A percentile compares a stretch with the other conserved stretches of the same genome.
Evolutionary conservation across 2,888 invertebrate genomes (phyloP).

Genomic region (Polyommatus iphigenia): DNA sequence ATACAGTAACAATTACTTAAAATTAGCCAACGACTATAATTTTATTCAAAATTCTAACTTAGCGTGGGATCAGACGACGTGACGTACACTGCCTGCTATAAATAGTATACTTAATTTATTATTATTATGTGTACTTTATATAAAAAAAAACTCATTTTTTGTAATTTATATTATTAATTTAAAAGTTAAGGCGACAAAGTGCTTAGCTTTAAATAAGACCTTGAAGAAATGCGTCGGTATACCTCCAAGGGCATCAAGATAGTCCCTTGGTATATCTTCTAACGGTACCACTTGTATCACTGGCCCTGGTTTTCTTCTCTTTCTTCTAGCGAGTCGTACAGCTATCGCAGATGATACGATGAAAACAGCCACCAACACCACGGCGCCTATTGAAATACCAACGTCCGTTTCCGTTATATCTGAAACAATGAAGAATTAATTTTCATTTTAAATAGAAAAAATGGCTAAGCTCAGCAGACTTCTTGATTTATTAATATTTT

Average conservation of each 20-base stretch:
- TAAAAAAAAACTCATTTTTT: too few relatives aligned
- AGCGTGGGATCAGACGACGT: too few relatives aligned
- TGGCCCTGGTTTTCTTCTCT: constrained; percentile 59
- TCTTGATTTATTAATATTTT: background rate
- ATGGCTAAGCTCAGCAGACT: background rate
- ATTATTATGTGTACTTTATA: too few relatives aligned
- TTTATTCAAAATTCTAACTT: too few relatives aligned
- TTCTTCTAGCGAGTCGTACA: constrained; percentile 56
- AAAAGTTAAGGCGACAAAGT: too few relatives aligned
- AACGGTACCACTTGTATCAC: constrained; percentile 72
- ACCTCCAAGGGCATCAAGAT: constrained; percentile 69
- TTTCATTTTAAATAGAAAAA: background rate
- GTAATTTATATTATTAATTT: too few relatives aligned
- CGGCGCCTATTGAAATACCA: constrained; percentile 66
- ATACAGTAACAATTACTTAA: too few relatives aligned
- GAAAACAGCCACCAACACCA: constrained; percentile 62
- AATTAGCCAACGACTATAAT: too few relatives aligned
- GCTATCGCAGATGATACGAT: constrained; percentile 58
- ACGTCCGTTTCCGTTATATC: constrained; percentile 67
- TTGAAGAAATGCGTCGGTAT: background rate
- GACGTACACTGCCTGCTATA: too few relatives aligned
- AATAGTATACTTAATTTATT: too few relatives aligned
- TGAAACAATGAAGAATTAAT: constrained; percentile 44
- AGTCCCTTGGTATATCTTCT: constrained; percentile 69
- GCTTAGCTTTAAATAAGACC: too few relatives aligned